phyloP scores from a whole-genome alignment of 1,140 invertebrate species.

The Ganaspis sp. region DNA sequence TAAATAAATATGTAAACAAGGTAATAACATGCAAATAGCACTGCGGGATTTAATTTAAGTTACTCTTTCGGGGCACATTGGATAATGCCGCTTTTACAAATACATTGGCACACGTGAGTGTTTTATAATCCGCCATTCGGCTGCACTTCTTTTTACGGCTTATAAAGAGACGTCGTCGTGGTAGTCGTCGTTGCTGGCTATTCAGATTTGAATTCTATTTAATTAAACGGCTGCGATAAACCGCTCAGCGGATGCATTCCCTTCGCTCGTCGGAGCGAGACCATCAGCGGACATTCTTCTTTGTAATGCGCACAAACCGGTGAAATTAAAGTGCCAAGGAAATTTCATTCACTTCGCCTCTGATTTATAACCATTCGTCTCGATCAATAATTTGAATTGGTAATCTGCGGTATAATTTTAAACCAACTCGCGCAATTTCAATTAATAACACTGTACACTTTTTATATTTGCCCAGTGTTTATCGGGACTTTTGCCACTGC shows the following conservation, averaged over 20 bases:
- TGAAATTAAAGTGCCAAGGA: conserved; percentile 17
- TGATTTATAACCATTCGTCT: background rate
- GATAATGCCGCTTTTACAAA: background rate
- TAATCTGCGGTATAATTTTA: background rate
- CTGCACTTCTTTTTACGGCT: background rate
- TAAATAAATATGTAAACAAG: conserved; percentile 75
- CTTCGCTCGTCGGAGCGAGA: conserved; percentile 7
- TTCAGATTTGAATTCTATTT: conserved; percentile 27
- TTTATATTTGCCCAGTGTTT: background rate
- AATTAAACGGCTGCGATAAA: conserved; percentile 16
- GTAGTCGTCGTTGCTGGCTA: background rate
- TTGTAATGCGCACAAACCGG: background rate
- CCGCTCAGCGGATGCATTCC: conserved; percentile 7
- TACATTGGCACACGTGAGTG: background rate
- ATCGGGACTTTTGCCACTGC: background rate
- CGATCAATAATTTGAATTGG: conserved; percentile 18
- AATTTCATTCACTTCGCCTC: conserved; percentile 9
- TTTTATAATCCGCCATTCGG: background rate
- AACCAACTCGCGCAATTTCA: background rate
- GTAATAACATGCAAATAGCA: conserved; percentile 73
- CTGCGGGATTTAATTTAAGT: conserved; percentile 50
- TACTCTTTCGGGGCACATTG: background rate
- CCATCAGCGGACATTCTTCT: conserved; percentile 11
- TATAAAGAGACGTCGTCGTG: background rate
- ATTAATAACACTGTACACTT: background rate